phyloP scores from a whole-genome alignment of 2,113 vertebrate species.

The Limanda limanda region DNA sequence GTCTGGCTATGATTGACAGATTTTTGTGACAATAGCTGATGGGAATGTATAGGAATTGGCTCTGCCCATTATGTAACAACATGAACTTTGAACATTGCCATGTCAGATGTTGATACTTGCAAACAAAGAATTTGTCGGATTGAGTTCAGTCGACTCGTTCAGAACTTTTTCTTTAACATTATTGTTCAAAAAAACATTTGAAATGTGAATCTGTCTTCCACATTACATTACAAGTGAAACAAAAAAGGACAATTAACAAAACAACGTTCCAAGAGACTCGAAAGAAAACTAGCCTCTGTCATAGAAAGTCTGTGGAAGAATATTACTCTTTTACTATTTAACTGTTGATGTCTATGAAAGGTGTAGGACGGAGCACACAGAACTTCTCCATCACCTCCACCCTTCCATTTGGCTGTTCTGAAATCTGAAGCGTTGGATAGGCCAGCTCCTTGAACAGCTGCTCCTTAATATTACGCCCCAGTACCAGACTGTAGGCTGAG shows the following conservation, averaged over 20 bases:
- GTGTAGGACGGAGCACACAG: constrained; percentile 71
- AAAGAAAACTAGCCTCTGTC: neutral
- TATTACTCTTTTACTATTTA: constrained; percentile 21
- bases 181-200: neutral
- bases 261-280: neutral
- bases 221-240: neutral
- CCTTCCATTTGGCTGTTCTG: constrained; percentile 49
- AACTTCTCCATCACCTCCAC: constrained; percentile 72
- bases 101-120: too few species aligned
- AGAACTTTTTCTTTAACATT: neutral
- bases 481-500: constrained; percentile 69
- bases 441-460: constrained; percentile 76
- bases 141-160: neutral
- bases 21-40: constrained; percentile 1
- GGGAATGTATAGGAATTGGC: neutral
- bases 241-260: neutral
- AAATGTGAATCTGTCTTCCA: neutral
- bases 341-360: constrained; percentile 63
- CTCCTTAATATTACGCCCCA: constrained; percentile 78
- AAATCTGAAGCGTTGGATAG: constrained; percentile 63
- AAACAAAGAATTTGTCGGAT: neutral
- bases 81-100: neutral
- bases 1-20: neutral
- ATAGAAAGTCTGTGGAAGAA: constrained; percentile 8
- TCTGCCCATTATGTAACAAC: neutral